Evolutionary conservation across 2,797 vertebrate species (phyloP), one percentile per base, ranked within the genome.

Genomic region (Pipistrellus kuhlii): DNA sequence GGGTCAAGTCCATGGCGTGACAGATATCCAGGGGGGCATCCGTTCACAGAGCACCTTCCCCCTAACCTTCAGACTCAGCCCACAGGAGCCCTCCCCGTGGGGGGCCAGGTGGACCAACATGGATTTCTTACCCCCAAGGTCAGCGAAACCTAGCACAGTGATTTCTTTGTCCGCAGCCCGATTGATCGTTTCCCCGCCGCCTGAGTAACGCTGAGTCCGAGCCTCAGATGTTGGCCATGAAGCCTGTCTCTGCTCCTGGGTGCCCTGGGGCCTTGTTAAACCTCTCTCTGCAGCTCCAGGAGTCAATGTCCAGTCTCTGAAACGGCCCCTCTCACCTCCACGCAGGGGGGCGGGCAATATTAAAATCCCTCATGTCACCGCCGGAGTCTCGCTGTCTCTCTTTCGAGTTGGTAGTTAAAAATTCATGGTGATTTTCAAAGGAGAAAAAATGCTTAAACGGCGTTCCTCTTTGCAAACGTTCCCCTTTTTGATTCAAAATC

Each of bases 351-450:
- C 0, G 0, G 94, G 91, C 96, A 96, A 94, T 96, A 94, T 92
- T 95, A 97, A 98, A 98, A 97, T 98, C 97, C 95, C 95, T 73
- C 69, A 84, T 97, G 96, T 96, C 32, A 76, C 90, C 20, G 77
- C 82, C 53, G 96, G 96, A 98, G 97, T 91, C 98, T 98, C 51
- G 48, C 96, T 97, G 98, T 98, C 98, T 98, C 97, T 97, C 96
- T 96, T 98, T 97, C 95, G 96, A 97, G 97, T 96, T 93, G 98
- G 97, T 98, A 93, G 97, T 98, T 98, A 98, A 98, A 98, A 98
- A 98, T 98, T 98, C 97, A 98, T 98, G 97, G 97, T 98, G 95
- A 96, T 98, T 98, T 98, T 98, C 98, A 97, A 98, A 98, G 98
- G 97, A 95, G 98, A 83, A 95, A 95, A 96, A 95, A 48, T 93